These are phyloP conservation scores for Pygmarrhopalites habei DNA, from an alignment of 1,140 invertebrate species.

Conservation along the genomic window DNA sequence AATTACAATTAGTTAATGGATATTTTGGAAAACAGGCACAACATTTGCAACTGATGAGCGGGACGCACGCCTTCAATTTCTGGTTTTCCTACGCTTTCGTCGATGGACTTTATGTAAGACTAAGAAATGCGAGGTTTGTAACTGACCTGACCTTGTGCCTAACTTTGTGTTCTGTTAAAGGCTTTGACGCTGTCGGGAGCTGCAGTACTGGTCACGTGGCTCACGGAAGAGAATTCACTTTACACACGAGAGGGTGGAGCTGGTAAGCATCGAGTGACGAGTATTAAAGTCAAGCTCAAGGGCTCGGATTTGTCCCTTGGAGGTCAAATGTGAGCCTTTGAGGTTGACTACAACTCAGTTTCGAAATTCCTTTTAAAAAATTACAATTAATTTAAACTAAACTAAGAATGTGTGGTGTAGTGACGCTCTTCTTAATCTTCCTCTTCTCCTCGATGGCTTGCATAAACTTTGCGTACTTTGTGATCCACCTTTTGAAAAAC, in stretches of 20 bases:
- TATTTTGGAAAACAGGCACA: not conserved
- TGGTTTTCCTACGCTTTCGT: not conserved
- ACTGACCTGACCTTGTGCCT: too few relatives aligned
- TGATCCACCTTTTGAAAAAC: slow-evolving; percentile 7
- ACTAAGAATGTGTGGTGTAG: not conserved
- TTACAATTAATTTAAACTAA: not conserved
- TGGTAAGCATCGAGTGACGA: too few relatives aligned
- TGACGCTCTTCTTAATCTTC: not conserved
- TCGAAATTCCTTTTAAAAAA: not conserved
- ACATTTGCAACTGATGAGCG: slow-evolving; percentile 8
- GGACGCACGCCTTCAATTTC: slow-evolving; percentile 5
- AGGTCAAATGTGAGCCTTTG: too few relatives aligned
- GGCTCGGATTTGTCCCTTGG: too few relatives aligned
- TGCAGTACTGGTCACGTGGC: not conserved
- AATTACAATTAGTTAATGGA: not conserved
- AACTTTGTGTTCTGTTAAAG: too few relatives aligned
- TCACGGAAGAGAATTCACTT: not conserved
- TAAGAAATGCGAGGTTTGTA: too few relatives aligned
- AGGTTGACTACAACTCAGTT: not conserved
- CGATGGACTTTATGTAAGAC: slow-evolving; percentile 7
- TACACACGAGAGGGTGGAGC: not conserved
- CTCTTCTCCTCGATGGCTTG: not conserved
- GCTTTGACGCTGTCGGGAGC: not conserved
- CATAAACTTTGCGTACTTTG: slow-evolving; percentile 3
- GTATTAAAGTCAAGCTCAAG: too few relatives aligned